Evolutionary conservation across 2,113 vertebrate species (phyloP).

Genomic region (Fulica atra): DNA sequence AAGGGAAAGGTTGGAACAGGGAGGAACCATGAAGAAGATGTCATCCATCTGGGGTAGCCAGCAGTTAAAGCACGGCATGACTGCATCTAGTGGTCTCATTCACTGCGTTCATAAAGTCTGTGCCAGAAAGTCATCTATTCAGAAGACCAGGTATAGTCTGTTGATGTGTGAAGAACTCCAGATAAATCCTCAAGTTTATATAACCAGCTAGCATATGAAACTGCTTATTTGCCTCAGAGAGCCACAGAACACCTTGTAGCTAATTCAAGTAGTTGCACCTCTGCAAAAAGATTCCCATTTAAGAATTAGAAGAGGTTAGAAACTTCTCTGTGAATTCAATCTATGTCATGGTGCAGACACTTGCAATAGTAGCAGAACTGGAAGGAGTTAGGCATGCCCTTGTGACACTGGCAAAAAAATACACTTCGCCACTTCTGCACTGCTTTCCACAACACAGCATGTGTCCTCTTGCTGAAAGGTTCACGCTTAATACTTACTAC

Average conservation of each 20-base stretch:
- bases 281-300: background rate
- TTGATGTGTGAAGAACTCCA: background rate
- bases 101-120: background rate
- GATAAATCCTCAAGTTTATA: background rate
- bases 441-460: fast-evolving
- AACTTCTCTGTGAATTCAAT: background rate
- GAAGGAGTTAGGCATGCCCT: background rate
- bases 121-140: background rate
- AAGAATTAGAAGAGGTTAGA: background rate
- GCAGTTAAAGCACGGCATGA: background rate
- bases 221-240: background rate
- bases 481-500: background rate
- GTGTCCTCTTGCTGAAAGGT: background rate
- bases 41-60: background rate
- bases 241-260: background rate
- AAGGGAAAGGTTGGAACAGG: background rate
- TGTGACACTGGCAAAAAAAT: background rate
- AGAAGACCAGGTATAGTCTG: background rate
- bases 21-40: background rate
- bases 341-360: background rate
- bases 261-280: background rate
- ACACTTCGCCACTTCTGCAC: fast-evolving
- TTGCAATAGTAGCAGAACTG: background rate
- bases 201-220: background rate
- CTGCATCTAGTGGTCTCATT: background rate